Conservation (phyloP, 2,113 vertebrate species). For the Xerus inauris region DNA sequence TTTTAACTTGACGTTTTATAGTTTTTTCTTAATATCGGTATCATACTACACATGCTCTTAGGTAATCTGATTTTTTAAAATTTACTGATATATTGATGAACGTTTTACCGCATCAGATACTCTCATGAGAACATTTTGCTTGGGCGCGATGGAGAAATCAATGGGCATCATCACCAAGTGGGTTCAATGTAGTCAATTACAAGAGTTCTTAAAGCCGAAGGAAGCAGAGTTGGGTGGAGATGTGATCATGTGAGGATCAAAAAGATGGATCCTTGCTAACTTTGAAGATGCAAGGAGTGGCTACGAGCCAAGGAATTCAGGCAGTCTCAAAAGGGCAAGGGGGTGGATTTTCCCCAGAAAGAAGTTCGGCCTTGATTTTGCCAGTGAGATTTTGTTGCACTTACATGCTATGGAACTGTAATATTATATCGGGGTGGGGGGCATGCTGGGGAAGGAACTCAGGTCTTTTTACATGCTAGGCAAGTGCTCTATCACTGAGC, state of each 20-base stretch:
- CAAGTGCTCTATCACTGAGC: too few species aligned
- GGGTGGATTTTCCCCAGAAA: too few species aligned
- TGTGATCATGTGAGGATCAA: not conserved
- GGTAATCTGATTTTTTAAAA: not conserved
- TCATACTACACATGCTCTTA: not conserved
- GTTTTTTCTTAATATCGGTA: slow-evolving; percentile 39
- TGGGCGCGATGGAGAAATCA: not conserved
- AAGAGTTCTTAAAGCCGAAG: not conserved
- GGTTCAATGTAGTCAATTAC: not conserved
- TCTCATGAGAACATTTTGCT: not conserved
- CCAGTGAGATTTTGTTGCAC: too few species aligned
- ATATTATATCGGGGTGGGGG: too few species aligned
- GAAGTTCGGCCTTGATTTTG: too few species aligned
- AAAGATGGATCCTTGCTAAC: not conserved
- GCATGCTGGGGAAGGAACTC: too few species aligned
- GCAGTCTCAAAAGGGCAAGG: not conserved
- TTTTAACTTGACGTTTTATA: not conserved
- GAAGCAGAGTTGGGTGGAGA: not conserved
- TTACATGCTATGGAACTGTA: too few species aligned
- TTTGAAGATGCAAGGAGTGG: not conserved
- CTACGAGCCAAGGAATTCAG: not conserved
- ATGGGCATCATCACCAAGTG: too few species aligned
- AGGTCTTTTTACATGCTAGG: too few species aligned
- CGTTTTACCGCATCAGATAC: not conserved
- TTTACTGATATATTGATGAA: not conserved